Percentiles rank a stretch among this genome's conserved stretches.
These are phyloP conservation scores for Drosophila nebulosa DNA, from an alignment of 1,140 invertebrate genomes.

Conservation along the genomic window DNA sequence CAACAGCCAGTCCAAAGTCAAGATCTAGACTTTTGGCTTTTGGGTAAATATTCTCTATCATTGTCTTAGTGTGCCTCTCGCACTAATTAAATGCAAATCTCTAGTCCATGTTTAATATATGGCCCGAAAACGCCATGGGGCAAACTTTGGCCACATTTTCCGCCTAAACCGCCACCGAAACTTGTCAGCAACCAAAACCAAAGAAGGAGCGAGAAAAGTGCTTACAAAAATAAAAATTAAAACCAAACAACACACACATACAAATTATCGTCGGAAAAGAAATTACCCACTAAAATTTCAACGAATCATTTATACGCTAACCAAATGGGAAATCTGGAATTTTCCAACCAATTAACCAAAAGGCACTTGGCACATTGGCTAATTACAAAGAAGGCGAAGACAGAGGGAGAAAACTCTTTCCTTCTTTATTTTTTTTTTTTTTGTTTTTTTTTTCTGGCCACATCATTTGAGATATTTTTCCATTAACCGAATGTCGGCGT, in stretches of 20 bases:
- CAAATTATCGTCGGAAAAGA: conserved; percentile 49
- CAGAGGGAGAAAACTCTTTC: not conserved
- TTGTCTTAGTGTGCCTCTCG: not conserved
- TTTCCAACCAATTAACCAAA: not conserved
- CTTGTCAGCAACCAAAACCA: conserved; percentile 45
- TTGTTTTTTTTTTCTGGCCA: conserved; percentile 52
- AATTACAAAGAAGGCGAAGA: not conserved
- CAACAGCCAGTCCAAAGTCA: conserved; percentile 3
- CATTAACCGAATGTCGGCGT: conserved; percentile 65
- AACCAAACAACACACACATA: conserved; percentile 39
- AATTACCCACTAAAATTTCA: not conserved
- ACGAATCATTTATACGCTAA: not conserved
- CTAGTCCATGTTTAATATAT: conserved; percentile 59
- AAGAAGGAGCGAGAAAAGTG: conserved; percentile 26
- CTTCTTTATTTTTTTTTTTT: too few species aligned
- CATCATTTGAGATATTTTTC: conserved; percentile 79
- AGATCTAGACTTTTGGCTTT: conserved; percentile 45
- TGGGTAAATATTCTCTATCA: conserved; percentile 15
- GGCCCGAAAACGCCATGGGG: conserved; percentile 43
- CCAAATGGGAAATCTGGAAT: not conserved
- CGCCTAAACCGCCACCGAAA: conserved; percentile 44
- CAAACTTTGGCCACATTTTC: conserved; percentile 64
- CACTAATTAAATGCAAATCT: conserved; percentile 74
- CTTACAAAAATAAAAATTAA: conserved; percentile 21
- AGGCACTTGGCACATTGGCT: not conserved